phyloP scores from a whole-genome alignment of 2,888 invertebrate species.

The Steinernema scapterisci region DNA sequence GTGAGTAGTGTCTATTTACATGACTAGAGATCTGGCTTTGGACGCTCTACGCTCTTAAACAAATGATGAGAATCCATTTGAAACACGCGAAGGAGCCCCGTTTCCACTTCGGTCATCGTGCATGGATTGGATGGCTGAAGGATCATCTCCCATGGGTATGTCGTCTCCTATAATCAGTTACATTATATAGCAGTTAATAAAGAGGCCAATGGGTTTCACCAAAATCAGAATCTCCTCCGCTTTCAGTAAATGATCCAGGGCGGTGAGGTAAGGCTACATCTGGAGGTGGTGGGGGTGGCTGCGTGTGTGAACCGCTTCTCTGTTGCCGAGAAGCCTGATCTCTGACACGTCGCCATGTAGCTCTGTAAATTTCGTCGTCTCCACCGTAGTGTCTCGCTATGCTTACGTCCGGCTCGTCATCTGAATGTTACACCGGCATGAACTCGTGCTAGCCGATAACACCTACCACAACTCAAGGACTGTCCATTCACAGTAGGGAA shows the following conservation, averaged over 20 bases:
- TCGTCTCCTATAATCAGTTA: not conserved
- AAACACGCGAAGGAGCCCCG: slow-evolving; percentile 36
- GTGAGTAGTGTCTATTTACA: not conserved
- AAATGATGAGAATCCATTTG: slow-evolving; percentile 52
- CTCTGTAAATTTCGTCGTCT: slow-evolving; percentile 47
- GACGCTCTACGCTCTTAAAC: slow-evolving; percentile 36
- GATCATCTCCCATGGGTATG: slow-evolving; percentile 9
- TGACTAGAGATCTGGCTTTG: not conserved
- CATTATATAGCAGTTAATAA: not conserved
- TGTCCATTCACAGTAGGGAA: slow-evolving; percentile 42
- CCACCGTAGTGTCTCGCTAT: slow-evolving; percentile 22
- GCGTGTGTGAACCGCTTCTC: not conserved
- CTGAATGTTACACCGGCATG: not conserved
- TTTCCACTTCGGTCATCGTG: not conserved
- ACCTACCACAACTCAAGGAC: slow-evolving; percentile 4
- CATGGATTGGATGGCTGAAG: not conserved
- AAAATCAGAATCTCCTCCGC: slow-evolving; percentile 16
- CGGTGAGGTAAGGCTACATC: slow-evolving; percentile 27
- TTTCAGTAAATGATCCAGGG: slow-evolving; percentile 19
- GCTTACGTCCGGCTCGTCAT: slow-evolving; percentile 9
- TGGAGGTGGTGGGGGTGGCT: slow-evolving; percentile 35
- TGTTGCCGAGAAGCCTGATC: slow-evolving; percentile 41
- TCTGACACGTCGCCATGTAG: slow-evolving; percentile 44
- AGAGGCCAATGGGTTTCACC: not conserved
- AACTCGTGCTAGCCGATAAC: no score